phyloP scores from a whole-genome alignment of 2,797 vertebrate genomes.

The Chrosomus eos region DNA sequence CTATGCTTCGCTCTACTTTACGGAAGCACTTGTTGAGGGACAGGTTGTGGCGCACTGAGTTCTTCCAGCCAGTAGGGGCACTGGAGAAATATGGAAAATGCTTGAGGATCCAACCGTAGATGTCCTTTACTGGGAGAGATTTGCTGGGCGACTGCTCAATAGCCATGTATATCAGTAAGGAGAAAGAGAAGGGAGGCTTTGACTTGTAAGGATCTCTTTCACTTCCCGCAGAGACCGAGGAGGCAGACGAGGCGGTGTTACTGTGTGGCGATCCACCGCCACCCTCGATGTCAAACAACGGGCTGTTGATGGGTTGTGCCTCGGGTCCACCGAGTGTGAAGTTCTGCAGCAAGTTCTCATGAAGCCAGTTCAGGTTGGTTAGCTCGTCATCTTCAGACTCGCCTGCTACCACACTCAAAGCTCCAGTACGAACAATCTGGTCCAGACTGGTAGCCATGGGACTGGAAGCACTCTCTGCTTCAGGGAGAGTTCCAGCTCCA shows the following conservation, averaged over 20 bases:
- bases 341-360: slow-evolving; percentile 97
- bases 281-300: slow-evolving; percentile 94
- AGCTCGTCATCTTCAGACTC: slow-evolving; percentile 92
- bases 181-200: slow-evolving; percentile 98
- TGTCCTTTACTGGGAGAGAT: slow-evolving; percentile 97
- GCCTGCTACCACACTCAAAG: slow-evolving; percentile 26
- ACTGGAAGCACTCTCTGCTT: slow-evolving; percentile 86
- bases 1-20: slow-evolving; percentile 96
- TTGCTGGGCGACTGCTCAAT: slow-evolving; percentile 98
- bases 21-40: slow-evolving; percentile 99
- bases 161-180: slow-evolving; percentile 99
- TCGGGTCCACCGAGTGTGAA: slow-evolving; percentile 92
- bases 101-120: slow-evolving; percentile 98
- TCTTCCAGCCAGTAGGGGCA: slow-evolving; percentile 98
- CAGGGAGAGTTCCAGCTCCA: slow-evolving; percentile 89
- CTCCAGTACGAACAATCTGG: slow-evolving; percentile 68
- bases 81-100: slow-evolving; percentile 98
- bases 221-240: slow-evolving; percentile 76
- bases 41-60: slow-evolving; percentile 98
- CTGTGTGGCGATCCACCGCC: slow-evolving; percentile 78
- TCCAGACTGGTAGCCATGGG: slow-evolving; percentile 90
- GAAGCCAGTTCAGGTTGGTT: slow-evolving; percentile 99
- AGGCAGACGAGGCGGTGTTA: slow-evolving; percentile 80
- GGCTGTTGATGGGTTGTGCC: slow-evolving; percentile 87
- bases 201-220: slow-evolving; percentile 92